Percentiles rank a stretch among this genome's conserved stretches.
Evolutionary conservation across 2,888 invertebrate genomes (phyloP).

Genomic region (Watsonalla cultraria): DNA sequence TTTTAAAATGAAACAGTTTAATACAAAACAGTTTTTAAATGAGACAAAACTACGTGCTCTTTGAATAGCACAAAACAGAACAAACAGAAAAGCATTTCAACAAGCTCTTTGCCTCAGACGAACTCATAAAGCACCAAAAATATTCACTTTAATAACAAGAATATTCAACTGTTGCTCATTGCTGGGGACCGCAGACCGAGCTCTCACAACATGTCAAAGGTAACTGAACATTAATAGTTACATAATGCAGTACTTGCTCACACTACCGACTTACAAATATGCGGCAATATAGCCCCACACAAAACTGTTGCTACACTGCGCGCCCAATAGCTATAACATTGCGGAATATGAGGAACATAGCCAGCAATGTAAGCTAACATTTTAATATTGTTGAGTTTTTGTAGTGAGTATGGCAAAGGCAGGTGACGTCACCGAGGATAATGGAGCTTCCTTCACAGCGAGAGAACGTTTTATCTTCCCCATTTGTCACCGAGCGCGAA

Average conservation of each 20-base stretch:
- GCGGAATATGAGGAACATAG: neutral
- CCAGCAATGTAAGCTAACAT: neutral
- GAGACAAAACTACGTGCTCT: neutral
- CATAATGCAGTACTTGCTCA: slow-evolving; percentile 4
- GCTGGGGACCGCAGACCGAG: neutral
- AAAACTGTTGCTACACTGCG: neutral
- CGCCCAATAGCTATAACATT: neutral
- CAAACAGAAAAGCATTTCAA: neutral
- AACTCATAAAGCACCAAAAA: neutral
- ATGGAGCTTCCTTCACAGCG: neutral
- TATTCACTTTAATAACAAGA: neutral
- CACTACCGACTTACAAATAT: neutral
- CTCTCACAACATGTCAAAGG: neutral
- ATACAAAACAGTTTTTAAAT: neutral
- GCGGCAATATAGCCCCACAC: neutral
- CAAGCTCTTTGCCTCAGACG: neutral
- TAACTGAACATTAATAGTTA: slow-evolving; percentile 7
- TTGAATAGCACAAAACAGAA: neutral
- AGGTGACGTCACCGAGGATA: slow-evolving; percentile 4
- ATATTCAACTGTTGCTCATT: neutral
- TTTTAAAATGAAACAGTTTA: too few relatives aligned
- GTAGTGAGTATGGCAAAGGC: neutral
- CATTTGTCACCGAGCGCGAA: slow-evolving; percentile 17
- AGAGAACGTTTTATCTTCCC: slow-evolving; percentile 11
- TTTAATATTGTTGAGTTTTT: neutral